A percentile compares a stretch with the other conserved stretches of the same genome.
These are phyloP conservation scores for Dryobates pubescens DNA, from an alignment of 2,797 vertebrate species.

Conservation along the genomic window DNA sequence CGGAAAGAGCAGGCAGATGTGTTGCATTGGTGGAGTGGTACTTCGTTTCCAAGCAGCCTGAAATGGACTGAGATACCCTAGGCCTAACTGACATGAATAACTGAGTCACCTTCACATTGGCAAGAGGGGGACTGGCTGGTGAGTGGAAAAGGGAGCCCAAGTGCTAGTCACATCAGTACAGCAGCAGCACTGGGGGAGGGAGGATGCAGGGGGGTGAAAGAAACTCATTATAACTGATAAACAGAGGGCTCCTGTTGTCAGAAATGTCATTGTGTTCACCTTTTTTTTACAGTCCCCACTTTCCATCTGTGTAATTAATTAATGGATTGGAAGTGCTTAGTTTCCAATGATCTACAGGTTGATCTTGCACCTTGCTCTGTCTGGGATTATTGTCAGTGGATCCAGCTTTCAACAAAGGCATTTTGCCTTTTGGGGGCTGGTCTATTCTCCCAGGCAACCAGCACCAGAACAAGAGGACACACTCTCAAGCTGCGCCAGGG, in stretches of 20 bases:
- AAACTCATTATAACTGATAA: constrained; percentile 75
- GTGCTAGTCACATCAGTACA: constrained; percentile 55
- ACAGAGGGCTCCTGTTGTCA: constrained; percentile 67
- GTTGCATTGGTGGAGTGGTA: background rate
- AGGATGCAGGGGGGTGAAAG: constrained; percentile 26
- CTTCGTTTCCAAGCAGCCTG: background rate
- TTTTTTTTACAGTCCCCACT: constrained; percentile 64
- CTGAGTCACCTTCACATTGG: constrained; percentile 52
- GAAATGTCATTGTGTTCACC: constrained; percentile 70
- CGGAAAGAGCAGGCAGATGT: background rate
- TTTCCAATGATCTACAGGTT: constrained; percentile 69
- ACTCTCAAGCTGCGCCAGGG: too few relatives aligned
- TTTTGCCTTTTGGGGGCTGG: too few relatives aligned
- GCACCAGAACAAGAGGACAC: too few relatives aligned
- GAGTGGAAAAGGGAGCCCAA: constrained; percentile 32
- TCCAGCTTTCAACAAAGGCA: background rate
- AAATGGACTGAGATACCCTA: background rate
- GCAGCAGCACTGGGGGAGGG: constrained; percentile 65
- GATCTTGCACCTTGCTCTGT: constrained; percentile 62
- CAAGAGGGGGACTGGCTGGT: background rate
- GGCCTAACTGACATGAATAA: background rate
- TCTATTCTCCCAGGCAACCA: too few relatives aligned
- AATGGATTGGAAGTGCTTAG: constrained; percentile 63
- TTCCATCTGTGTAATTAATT: constrained; percentile 77
- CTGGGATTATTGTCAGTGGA: background rate